Base-by-base conservation (phyloP, 2,797 vertebrate genomes). In the Harpagifer antarcticus region DNA sequence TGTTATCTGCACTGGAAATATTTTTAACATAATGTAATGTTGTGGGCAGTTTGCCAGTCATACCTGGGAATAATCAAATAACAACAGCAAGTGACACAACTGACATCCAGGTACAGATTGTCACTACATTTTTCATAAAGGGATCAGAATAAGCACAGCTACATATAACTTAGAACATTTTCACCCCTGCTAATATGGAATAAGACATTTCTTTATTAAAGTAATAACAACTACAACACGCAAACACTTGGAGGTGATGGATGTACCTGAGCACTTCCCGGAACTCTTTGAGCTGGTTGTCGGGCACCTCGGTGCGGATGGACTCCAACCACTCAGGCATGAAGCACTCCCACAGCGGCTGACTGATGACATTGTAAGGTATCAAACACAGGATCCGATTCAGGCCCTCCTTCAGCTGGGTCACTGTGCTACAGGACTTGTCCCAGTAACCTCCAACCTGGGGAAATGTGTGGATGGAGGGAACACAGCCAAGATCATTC, bases 401-500 rank as follows among this genome's bases (percentile, higher is more conserved):
- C 88, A 99, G 94, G 27, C 98, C 98, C 91, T 99, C 98, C 86
- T 99, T 99, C 76, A 99, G 88, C 43, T 99, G 98, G 12, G 96
- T 99, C 87, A 99, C 98, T 3, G 96, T 96, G 90, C 94, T 99
- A 71, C 98, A 99, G 0, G 97, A 98, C 83, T 98, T 99, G 93
- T 99, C 98, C 98, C 98, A 99, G 93, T 98, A 99, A 45, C 98
- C 98, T 67, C 98, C 98, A 82, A 99, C 98, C 98, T 99, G 84
- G 37, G 43, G n/a, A 76, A 27, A 68, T 66, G 58, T 12, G 16
- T 27, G 13, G 9, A 63, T 1, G 31, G 59, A 48, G 16, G 8
- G 5, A 63, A 58, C 20, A 42, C 15, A 47, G 53, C 42, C 56
- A 33, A 20, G 43, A 44, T 49, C 49, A 58, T 20, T 59, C 8